These are phyloP conservation scores for Drosophila leonis DNA, from an alignment of 2,888 invertebrate genomes.

Conservation along the genomic window DNA sequence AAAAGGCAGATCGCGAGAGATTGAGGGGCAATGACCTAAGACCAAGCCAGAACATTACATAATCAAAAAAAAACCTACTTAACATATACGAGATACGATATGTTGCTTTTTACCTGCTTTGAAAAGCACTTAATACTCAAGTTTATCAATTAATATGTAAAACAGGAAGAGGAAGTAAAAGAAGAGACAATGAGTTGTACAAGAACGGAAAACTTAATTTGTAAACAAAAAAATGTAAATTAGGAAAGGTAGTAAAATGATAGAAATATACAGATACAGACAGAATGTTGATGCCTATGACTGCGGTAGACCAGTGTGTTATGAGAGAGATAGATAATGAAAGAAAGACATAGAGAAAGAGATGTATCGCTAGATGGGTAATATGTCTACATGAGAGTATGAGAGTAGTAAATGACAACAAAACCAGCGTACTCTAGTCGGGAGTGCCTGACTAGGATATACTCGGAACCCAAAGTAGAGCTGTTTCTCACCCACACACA, in stretches of 20 bases:
- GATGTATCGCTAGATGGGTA: too few species aligned
- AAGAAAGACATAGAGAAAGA: not conserved
- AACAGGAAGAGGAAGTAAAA: not conserved
- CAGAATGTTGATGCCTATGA: not conserved
- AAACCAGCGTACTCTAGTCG: not conserved
- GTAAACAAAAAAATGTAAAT: not conserved
- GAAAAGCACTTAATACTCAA: not conserved
- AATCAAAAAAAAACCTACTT: constrained; percentile 18
- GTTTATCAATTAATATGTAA: not conserved
- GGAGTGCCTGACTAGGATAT: too few species aligned
- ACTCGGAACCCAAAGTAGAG: too few species aligned
- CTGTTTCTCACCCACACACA: too few species aligned
- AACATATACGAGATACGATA: not conserved
- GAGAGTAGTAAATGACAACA: not conserved
- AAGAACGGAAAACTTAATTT: constrained; percentile 1
- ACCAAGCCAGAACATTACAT: constrained; percentile 7
- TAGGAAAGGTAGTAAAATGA: not conserved
- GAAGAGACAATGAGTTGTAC: not conserved
- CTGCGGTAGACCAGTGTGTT: not conserved
- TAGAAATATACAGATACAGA: not conserved
- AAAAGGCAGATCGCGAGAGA: not conserved
- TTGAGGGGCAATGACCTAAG: not conserved
- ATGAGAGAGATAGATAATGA: not conserved
- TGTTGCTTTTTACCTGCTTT: not conserved
- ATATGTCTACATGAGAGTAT: not conserved